Evolutionary conservation across 2,113 vertebrate species (phyloP).

Genomic region (Cnemophilus loriae): DNA sequence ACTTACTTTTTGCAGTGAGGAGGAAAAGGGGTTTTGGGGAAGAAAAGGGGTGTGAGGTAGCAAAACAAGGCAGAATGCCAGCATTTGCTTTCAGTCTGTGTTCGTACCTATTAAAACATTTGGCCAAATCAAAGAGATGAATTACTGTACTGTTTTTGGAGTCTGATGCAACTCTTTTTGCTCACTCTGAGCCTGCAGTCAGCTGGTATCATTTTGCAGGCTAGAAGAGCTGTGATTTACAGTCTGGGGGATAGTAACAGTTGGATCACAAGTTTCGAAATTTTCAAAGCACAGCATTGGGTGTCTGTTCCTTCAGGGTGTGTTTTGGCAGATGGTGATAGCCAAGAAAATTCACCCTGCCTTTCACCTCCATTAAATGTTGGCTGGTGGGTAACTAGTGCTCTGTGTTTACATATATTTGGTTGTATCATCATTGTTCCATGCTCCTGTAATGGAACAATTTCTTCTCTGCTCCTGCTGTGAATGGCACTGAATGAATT

Average conservation of each 20-base stretch:
- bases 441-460: not conserved
- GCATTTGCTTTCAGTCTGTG: not conserved
- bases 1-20: not conserved
- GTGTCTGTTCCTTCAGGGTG: not conserved
- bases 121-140: slow-evolving; percentile 15
- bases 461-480: slow-evolving; percentile 12
- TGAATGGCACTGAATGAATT: slow-evolving; percentile 5
- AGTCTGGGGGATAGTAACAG: not conserved
- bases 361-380: not conserved
- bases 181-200: not conserved
- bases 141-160: slow-evolving; percentile 18
- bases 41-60: not conserved
- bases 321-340: not conserved
- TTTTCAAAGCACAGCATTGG: not conserved
- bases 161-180: not conserved
- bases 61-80: not conserved
- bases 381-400: not conserved
- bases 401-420: not conserved
- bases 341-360: not conserved
- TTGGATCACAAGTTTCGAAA: not conserved
- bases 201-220: slow-evolving; percentile 10
- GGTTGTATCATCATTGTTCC: not conserved
- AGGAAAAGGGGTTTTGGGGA: not conserved
- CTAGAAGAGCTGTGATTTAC: not conserved
- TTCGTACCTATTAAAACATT: not conserved